phyloP scores from a whole-genome alignment of 2,797 vertebrate species.

The Melopsittacus undulatus region DNA sequence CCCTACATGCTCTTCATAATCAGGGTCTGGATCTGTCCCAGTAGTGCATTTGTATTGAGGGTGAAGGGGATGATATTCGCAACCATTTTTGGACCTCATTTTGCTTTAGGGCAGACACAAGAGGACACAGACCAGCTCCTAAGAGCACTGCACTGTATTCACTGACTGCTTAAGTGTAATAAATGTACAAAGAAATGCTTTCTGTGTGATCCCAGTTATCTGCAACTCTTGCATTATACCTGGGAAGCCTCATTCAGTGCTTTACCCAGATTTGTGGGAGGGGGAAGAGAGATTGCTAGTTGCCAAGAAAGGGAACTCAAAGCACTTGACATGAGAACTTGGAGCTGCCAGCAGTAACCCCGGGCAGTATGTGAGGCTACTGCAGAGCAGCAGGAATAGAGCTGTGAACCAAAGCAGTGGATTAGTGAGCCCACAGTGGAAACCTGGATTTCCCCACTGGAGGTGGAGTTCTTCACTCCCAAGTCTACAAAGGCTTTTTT shows the following conservation, averaged over 20 bases:
- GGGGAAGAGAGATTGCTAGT: not conserved
- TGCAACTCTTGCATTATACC: not conserved
- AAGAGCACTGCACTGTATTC: fast-evolving
- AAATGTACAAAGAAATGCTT: not conserved
- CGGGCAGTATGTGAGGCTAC: not conserved
- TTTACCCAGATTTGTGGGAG: not conserved
- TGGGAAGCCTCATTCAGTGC: not conserved
- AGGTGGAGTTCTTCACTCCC: not conserved
- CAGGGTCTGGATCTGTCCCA: not conserved
- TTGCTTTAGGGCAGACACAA: not conserved
- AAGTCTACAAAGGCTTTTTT: not conserved
- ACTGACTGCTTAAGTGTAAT: not conserved
- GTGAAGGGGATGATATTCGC: not conserved
- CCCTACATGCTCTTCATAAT: not conserved
- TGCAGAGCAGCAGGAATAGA: not conserved
- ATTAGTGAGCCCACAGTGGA: not conserved
- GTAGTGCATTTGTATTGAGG: not conserved
- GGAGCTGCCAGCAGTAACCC: not conserved
- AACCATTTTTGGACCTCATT: not conserved
- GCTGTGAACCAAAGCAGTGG: not conserved
- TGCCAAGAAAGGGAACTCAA: not conserved
- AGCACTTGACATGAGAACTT: not conserved
- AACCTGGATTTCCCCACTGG: not conserved
- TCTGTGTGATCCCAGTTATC: fast-evolving
- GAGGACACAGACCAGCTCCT: not conserved